Evolutionary conservation across 2,888 invertebrate species (phyloP).

Genomic region (Drosophila buzzatii): DNA sequence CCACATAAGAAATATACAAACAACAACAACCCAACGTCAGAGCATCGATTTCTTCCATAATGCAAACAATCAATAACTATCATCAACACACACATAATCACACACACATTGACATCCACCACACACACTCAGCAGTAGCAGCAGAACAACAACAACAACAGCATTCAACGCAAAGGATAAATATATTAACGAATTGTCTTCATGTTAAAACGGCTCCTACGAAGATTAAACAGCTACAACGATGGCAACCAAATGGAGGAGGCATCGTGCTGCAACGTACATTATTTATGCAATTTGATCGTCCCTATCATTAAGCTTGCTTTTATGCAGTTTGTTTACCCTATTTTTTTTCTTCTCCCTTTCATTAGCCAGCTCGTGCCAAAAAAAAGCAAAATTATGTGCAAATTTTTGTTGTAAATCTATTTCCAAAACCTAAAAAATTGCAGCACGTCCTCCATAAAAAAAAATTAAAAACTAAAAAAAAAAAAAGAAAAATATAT

Average conservation of each 20-base stretch:
- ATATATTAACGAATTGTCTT: slow-evolving; percentile 15
- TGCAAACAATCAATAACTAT: slow-evolving; percentile 66
- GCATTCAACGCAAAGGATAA: slow-evolving; percentile 17
- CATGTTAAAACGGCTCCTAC: slow-evolving; percentile 32
- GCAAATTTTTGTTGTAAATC: slow-evolving; percentile 66
- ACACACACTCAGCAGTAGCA: slow-evolving; percentile 23
- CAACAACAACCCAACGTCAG: slow-evolving; percentile 71
- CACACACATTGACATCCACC: slow-evolving; percentile 16
- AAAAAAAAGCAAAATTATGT: slow-evolving; percentile 70
- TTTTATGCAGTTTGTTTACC: slow-evolving; percentile 41
- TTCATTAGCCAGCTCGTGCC: slow-evolving; percentile 70
- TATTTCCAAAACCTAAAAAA: slow-evolving; percentile 12
- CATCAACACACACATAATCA: slow-evolving; percentile 30
- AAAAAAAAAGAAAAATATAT: not conserved
- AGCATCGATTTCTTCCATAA: slow-evolving; percentile 75
- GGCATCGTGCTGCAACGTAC: slow-evolving; percentile 37
- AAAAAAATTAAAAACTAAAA: not conserved
- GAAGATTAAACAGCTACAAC: slow-evolving; percentile 32
- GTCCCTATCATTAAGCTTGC: slow-evolving; percentile 40
- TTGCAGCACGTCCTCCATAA: slow-evolving; percentile 36
- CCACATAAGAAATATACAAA: slow-evolving; percentile 45
- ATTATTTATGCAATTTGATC: slow-evolving; percentile 24
- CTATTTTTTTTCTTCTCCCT: slow-evolving; percentile 5
- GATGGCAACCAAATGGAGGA: slow-evolving; percentile 22
- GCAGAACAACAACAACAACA: slow-evolving; percentile 10